Base-by-base conservation (phyloP, 2,797 vertebrate species). In the Platyrinchus mystaceus region DNA sequence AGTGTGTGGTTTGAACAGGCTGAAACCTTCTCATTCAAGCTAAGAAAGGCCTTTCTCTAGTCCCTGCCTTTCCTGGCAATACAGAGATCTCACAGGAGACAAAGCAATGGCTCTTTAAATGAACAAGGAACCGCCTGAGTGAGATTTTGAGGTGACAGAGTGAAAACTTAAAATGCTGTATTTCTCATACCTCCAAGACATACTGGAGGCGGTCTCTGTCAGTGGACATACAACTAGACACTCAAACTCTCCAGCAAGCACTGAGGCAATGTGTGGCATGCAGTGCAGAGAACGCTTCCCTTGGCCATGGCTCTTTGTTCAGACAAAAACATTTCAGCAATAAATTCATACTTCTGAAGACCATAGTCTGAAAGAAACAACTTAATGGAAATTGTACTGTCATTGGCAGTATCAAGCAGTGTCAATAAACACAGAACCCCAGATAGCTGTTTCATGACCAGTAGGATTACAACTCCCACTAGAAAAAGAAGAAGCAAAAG, bases 331-430 rank as follows among this genome's bases (percentile, higher is more conserved):
- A 63, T 59, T 84, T 75, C 70, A 79, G 60, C 39, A 56, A 41
- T 70, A 82, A 88, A 93, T 50, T 81, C 39, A 50, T 70, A 78
- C 46, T 84, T 76, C 68, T 87, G 79, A 92, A 89, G 67, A 77
- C 30, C 8, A 22, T 1, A 74, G 70, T 52, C 60, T 87, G 78
- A 84, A 76, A 77, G 34, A 70, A 96, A 77, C 78, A 80, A 94
- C 44, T 17, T 32, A 50, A 87, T n/a, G 41, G 53, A 53, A 90
- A 86, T 55, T 60, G 37, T 14, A 66, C 15, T 52, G 34, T 43
- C 74, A 84, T 23, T 93, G 58, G 36, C 68, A 95, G 76, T 20
- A 78, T 66, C 58, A 84, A 85, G 26, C 44, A 53, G 32, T 22
- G 74, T 14, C 74, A 69, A 68, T 58, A 87, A 96, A 90, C 36